phyloP scores from a whole-genome alignment of 2,113 vertebrate genomes.

The Halichoerus grypus region DNA sequence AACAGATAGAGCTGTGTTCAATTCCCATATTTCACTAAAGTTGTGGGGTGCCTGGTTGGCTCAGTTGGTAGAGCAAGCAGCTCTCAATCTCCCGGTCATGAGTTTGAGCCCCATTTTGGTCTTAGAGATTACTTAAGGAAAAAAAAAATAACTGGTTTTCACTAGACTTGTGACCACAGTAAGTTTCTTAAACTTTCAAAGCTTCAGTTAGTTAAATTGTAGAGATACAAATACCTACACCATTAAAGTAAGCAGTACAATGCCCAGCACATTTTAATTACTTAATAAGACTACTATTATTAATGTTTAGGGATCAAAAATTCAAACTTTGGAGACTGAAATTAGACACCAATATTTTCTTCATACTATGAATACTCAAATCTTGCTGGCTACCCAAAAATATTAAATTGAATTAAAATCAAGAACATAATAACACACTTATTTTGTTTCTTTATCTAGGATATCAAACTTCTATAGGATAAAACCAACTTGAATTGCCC shows the following conservation, averaged over 20 bases:
- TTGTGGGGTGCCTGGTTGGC: not conserved
- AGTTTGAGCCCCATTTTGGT: not conserved
- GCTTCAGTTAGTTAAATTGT: conserved; percentile 3
- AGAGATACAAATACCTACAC: not conserved
- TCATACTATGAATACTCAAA: not conserved
- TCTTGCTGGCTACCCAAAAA: not conserved
- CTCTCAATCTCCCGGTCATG: not conserved
- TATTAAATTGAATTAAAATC: conserved; percentile 26
- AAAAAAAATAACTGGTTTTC: not conserved
- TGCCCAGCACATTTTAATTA: not conserved
- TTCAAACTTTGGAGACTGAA: conserved; percentile 33
- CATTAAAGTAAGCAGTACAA: not conserved
- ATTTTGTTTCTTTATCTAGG: conserved; percentile 39
- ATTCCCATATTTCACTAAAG: not conserved
- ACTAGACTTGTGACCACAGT: not conserved
- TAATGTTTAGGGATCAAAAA: not conserved
- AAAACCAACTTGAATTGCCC: conserved; percentile 45
- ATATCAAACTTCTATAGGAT: not conserved
- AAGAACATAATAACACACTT: conserved; percentile 27
- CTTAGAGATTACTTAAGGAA: not conserved
- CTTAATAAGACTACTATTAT: conserved; percentile 30
- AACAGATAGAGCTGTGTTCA: not conserved
- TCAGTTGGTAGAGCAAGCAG: not conserved
- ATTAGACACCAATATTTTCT: conserved; percentile 39
- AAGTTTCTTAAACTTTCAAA: conserved; percentile 48